phyloP scores from a whole-genome alignment of 1,140 invertebrate genomes.

The Trichonephila clavipes region DNA sequence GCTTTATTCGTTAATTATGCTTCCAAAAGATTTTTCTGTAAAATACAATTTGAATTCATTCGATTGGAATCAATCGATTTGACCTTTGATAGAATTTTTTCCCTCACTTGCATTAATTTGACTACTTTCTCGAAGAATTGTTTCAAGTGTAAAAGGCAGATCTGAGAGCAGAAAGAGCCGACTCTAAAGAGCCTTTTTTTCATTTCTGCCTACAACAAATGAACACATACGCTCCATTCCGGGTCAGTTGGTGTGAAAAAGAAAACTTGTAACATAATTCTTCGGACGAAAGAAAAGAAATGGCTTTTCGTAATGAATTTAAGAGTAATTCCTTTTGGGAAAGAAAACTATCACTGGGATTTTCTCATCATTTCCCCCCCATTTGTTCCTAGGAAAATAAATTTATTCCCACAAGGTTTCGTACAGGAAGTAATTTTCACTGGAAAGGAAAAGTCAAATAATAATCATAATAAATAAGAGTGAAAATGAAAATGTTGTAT shows the following conservation, averaged over 20 bases:
- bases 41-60: too few species aligned
- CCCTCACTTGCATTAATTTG: too few species aligned
- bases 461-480: neutral
- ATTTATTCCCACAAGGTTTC: neutral
- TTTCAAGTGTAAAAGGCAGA: neutral
- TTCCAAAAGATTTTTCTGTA: too few species aligned
- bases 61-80: too few species aligned
- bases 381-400: neutral
- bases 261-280: slow-evolving; percentile 28
- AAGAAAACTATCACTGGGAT: neutral
- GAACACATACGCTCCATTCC: slow-evolving; percentile 59
- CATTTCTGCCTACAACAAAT: neutral
- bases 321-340: neutral
- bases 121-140: neutral
- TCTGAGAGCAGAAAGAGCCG: neutral
- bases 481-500: too few species aligned
- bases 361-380: neutral
- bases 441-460: neutral
- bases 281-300: neutral
- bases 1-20: too few species aligned
- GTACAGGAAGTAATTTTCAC: neutral
- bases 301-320: slow-evolving; percentile 36
- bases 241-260: slow-evolving; percentile 38
- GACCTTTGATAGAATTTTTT: too few species aligned
- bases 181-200: neutral